phyloP scores from a whole-genome alignment of 2,888 invertebrate species.

The Scelioninae gen. 1 region DNA sequence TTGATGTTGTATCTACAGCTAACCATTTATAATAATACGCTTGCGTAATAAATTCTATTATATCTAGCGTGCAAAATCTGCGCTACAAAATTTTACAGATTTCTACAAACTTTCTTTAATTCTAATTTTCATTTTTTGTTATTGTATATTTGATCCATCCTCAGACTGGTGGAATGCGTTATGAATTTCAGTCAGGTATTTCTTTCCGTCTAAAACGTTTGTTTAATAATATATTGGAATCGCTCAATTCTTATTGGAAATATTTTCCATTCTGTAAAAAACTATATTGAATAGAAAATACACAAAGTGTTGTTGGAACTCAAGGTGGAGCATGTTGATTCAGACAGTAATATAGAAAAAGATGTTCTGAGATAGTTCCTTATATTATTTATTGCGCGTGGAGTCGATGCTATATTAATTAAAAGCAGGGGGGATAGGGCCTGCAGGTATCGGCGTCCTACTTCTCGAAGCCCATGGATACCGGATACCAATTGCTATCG shows the following conservation, averaged over 20 bases:
- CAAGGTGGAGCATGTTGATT: slow-evolving; percentile 44
- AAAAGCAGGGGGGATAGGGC: slow-evolving; percentile 57
- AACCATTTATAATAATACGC: no score
- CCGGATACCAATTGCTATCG: slow-evolving; percentile 63
- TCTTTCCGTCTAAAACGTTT: no score
- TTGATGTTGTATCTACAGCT: no score
- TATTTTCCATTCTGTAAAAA: slow-evolving; percentile 38
- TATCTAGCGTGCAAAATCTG: no score
- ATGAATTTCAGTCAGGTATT: no score
- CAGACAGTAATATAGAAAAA: slow-evolving; percentile 26
- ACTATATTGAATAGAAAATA: slow-evolving; percentile 36
- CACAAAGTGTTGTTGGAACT: slow-evolving; percentile 55
- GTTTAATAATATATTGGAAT: slow-evolving; percentile 12
- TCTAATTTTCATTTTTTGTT: no score
- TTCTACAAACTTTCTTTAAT: no score
- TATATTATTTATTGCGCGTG: slow-evolving; percentile 66
- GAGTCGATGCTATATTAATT: slow-evolving; percentile 67
- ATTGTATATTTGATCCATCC: no score
- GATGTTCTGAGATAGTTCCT: slow-evolving; percentile 56
- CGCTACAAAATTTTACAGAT: no score
- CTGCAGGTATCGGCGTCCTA: slow-evolving; percentile 66
- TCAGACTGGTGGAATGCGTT: no score
- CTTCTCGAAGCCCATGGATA: slow-evolving; percentile 61
- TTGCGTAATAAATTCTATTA: no score
- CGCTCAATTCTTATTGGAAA: slow-evolving; percentile 39